Conservation (phyloP, 2,113 vertebrate genomes). For the Eonycteris spelaea region DNA sequence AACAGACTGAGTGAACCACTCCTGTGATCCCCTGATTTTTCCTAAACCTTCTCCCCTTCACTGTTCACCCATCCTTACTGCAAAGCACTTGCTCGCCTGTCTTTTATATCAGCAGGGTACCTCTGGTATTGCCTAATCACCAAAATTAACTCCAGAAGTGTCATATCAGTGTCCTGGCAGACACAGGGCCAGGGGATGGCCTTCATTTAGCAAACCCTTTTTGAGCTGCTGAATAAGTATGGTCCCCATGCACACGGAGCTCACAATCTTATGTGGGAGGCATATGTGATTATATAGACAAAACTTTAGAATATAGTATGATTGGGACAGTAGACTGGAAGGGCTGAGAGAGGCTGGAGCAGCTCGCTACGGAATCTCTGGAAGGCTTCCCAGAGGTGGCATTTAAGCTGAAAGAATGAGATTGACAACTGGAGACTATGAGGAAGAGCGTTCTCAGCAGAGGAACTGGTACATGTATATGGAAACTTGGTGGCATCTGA, state of each 20-base stretch:
- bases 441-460: neutral
- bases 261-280: neutral
- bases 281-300: neutral
- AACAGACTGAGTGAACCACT: neutral
- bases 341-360: neutral
- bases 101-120: neutral
- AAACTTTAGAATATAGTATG: neutral
- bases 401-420: neutral
- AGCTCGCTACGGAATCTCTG: neutral
- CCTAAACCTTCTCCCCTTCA: neutral
- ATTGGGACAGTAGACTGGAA: neutral
- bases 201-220: neutral
- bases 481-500: neutral
- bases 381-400: neutral
- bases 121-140: neutral
- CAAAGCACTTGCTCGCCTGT: neutral
- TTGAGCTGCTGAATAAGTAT: neutral
- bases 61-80: neutral
- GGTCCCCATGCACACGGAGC: neutral
- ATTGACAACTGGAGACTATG: neutral
- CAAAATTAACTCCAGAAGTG: neutral
- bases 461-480: rapidly evolving
- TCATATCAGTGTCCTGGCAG: neutral
- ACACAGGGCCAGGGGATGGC: neutral
- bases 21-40: neutral